Evolutionary conservation across 2,888 invertebrate species (phyloP).

Genomic region (Drosophila nr. medialis): DNA sequence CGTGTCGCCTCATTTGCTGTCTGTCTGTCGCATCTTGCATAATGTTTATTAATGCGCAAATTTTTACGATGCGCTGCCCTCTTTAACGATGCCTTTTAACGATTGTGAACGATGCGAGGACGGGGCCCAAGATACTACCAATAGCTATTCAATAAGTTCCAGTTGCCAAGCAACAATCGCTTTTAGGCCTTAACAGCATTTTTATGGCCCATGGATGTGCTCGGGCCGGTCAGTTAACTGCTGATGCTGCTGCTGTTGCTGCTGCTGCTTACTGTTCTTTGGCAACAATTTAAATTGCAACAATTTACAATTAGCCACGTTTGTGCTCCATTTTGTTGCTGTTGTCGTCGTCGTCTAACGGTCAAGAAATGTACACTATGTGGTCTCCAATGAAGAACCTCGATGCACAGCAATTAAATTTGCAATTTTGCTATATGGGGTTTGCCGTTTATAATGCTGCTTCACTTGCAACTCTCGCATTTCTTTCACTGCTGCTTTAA

Average conservation of each 20-base stretch:
- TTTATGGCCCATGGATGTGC: slow-evolving; percentile 50
- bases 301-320: slow-evolving; percentile 82
- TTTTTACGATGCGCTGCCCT: slow-evolving; percentile 68
- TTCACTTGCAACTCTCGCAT: background rate
- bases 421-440: slow-evolving; percentile 13
- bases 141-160: slow-evolving; percentile 53
- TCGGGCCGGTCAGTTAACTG: slow-evolving; percentile 42
- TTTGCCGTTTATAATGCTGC: slow-evolving; percentile 3
- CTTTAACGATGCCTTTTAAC: slow-evolving; percentile 72
- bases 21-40: slow-evolving; percentile 65
- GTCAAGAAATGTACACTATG: slow-evolving; percentile 50
- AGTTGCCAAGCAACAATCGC: slow-evolving; percentile 41
- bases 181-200: slow-evolving; percentile 71
- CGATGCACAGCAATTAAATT: slow-evolving; percentile 52
- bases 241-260: slow-evolving; percentile 11
- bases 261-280: slow-evolving; percentile 54
- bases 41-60: slow-evolving; percentile 77
- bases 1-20: slow-evolving; percentile 60
- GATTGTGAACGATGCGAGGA: slow-evolving; percentile 50
- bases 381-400: slow-evolving; percentile 24
- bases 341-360: slow-evolving; percentile 55
- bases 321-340: slow-evolving; percentile 75
- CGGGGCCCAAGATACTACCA: slow-evolving; percentile 31
- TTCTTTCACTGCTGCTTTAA: background rate
- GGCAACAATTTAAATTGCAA: slow-evolving; percentile 80